phyloP scores from a whole-genome alignment of 2,888 invertebrate species.

The Lepidonotus clava region DNA sequence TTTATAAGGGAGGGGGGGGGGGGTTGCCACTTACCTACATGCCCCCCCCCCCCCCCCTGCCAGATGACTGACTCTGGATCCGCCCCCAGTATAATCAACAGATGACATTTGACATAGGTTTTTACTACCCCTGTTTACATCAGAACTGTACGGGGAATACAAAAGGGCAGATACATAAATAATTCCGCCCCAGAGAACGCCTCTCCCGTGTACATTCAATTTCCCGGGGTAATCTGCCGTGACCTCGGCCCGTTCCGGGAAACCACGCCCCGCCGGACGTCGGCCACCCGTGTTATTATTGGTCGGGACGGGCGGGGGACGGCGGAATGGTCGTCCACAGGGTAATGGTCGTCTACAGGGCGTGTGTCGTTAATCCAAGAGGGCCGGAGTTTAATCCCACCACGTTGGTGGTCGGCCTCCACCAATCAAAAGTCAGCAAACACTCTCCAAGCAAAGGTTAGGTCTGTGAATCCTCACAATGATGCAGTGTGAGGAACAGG shows the following conservation, averaged over 20 bases:
- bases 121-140: too few relatives aligned
- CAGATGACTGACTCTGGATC: too few relatives aligned
- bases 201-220: not conserved
- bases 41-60: too few relatives aligned
- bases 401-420: not conserved
- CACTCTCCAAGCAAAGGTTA: too few relatives aligned
- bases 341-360: too few relatives aligned
- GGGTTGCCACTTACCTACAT: too few relatives aligned
- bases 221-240: not conserved
- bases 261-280: constrained; percentile 4
- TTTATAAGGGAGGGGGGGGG: too few relatives aligned
- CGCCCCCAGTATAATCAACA: too few relatives aligned
- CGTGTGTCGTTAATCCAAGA: not conserved
- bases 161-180: not conserved
- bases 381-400: not conserved
- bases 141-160: too few relatives aligned
- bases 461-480: too few relatives aligned
- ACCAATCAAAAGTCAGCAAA: not conserved
- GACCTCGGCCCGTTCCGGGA: not conserved
- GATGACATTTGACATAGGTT: too few relatives aligned
- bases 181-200: not conserved
- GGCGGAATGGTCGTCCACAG: not conserved
- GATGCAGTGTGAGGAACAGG: too few relatives aligned
- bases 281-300: not conserved
- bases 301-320: not conserved